Base-by-base conservation (phyloP, 2,888 invertebrate species). In the Cataglyphis rosenhaueri region DNA sequence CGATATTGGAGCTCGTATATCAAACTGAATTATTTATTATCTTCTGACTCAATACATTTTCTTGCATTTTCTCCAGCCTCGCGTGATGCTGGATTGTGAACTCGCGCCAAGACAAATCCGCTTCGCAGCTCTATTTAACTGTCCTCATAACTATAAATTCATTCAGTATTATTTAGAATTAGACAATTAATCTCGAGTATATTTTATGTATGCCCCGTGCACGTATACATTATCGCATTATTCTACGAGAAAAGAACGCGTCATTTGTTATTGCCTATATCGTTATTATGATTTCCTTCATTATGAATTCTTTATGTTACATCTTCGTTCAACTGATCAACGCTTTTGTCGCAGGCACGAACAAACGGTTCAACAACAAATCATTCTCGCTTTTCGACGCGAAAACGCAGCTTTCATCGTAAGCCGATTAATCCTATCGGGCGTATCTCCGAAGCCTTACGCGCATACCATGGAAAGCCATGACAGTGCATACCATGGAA, bases 401-500 rank as follows among this genome's bases (percentile, higher is more conserved):
- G 52, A 81, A 74, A 85, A 76, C 85, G 84, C 71, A 84, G 84
- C 86, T 84, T 21, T 66, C 70, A 48, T 82, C 84, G 85, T 88
- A 87, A 88, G 89, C 87, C 86, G 90, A 90, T 90, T 90, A 90
- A 89, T 90, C 88, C 89, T 87, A 90, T 86, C 87, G 86, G 86
- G 83, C 84, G 85, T 87, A 89, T 88, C 88, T 87, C 84, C 70
- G 76, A 85, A 71, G 83, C 71, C 55, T 71, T 71, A 61, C 71
- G 65, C 29, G 57, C 78, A 70, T n/a, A 52, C 83, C 85, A 82
- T 82, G 85, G 82, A 87, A 85, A 84, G 25, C 25, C 25, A 25
- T 25, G 25, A 25, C 25, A 25, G 85, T 82, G 83, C 68, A 81
- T 25, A 25, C 25, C 85, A 82, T 81, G 85, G 82, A 87, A 85